These are phyloP conservation scores for Caradrina clavipalpis DNA, from an alignment of 2,888 invertebrate species.

Conservation along the genomic window DNA sequence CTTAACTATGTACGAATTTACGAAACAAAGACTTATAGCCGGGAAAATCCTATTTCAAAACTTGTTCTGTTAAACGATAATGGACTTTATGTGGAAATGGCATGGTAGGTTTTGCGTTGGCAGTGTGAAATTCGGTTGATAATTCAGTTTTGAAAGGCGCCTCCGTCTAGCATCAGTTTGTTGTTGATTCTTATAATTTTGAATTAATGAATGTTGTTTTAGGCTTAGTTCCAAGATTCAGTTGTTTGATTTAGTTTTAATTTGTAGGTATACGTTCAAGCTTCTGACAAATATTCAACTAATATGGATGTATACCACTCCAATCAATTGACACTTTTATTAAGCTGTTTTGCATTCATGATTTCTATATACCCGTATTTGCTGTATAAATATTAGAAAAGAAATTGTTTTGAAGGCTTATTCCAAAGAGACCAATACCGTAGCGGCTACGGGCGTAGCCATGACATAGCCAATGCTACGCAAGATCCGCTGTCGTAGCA, in stretches of 20 bases:
- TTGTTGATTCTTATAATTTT: conserved; percentile 64
- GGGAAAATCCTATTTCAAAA: conserved; percentile 62
- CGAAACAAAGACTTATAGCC: conserved; percentile 72
- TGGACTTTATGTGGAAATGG: conserved; percentile 33
- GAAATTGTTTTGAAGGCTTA: background rate
- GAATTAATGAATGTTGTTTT: conserved; percentile 55
- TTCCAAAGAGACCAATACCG: background rate
- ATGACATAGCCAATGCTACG: conserved; percentile 15
- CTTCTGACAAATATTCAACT: background rate
- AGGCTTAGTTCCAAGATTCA: conserved; percentile 24
- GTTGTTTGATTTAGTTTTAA: conserved; percentile 3
- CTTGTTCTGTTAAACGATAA: conserved; percentile 26
- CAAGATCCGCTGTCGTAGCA: background rate
- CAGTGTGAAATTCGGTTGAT: conserved; percentile 58
- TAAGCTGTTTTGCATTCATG: too few species aligned
- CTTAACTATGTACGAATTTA: conserved; percentile 68
- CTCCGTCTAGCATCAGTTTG: conserved; percentile 65
- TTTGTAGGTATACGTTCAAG: background rate
- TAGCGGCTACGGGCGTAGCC: background rate
- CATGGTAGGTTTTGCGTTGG: conserved; percentile 13
- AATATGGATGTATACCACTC: background rate
- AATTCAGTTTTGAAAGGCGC: conserved; percentile 70
- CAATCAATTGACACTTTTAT: too few species aligned
- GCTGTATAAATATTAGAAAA: background rate
- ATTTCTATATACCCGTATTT: too few species aligned